Percentiles rank a stretch among this genome's conserved stretches.
phyloP scores from a whole-genome alignment of 2,888 invertebrate genomes.

The Thymelicus acteon region DNA sequence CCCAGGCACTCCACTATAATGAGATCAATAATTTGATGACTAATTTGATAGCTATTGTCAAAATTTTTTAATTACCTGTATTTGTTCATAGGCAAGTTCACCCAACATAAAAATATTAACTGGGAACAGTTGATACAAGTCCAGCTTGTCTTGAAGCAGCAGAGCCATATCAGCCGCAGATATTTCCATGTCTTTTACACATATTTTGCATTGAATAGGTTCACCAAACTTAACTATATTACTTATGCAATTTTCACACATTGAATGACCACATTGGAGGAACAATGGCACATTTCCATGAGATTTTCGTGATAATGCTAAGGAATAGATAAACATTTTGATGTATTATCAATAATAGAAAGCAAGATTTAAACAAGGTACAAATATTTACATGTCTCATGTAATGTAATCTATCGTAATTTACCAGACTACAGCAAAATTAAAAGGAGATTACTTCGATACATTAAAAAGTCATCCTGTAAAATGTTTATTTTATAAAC shows the following conservation, averaged over 20 bases:
- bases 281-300: constrained; percentile 83
- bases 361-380: too few species aligned
- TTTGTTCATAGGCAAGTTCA: constrained; percentile 59
- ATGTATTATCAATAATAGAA: too few species aligned
- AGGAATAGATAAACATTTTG: constrained; percentile 22
- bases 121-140: constrained; percentile 65
- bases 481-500: too few species aligned
- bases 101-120: constrained; percentile 70
- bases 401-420: too few species aligned
- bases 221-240: constrained; percentile 65
- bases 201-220: constrained; percentile 79
- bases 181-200: constrained; percentile 64
- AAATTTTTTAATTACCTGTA: constrained; percentile 54
- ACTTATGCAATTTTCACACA: constrained; percentile 87
- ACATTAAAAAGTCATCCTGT: too few species aligned
- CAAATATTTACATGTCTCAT: too few species aligned
- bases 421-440: too few species aligned
- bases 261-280: constrained; percentile 87
- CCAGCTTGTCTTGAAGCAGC: constrained; percentile 53
- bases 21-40: too few species aligned
- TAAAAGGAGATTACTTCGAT: too few species aligned
- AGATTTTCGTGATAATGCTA: constrained; percentile 51
- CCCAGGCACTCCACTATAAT: too few species aligned
- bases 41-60: too few species aligned
- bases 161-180: constrained; percentile 48